phyloP scores from a whole-genome alignment of 30 jellyfish, hydroid and myxozoan genomes.

The Aurelia sp. region DNA sequence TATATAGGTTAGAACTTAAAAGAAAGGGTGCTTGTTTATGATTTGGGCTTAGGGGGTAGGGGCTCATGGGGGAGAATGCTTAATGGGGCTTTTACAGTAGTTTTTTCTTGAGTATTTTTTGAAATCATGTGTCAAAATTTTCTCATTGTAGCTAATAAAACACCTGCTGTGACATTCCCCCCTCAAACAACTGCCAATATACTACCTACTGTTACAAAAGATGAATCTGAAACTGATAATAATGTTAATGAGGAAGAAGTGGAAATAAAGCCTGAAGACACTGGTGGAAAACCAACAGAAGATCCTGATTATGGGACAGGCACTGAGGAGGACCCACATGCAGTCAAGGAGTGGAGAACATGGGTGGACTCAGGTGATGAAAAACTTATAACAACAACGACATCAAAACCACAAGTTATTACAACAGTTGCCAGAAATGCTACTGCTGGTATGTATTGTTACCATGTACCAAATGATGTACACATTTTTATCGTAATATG shows the following conservation, averaged over 20 bases:
- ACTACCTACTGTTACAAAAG: not conserved
- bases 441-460: constrained; percentile 1
- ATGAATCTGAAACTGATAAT: constrained; percentile 5
- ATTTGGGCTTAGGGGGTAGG: too few relatives aligned
- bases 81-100: too few relatives aligned
- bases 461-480: too few relatives aligned
- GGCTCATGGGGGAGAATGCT: too few relatives aligned
- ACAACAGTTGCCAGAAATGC: constrained; percentile 4
- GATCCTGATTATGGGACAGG: constrained; percentile 34
- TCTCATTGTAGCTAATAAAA: not conserved
- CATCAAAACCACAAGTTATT: not conserved
- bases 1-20: too few relatives aligned
- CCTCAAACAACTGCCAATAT: too few relatives aligned
- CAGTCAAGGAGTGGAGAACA: constrained; percentile 57
- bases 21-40: too few relatives aligned
- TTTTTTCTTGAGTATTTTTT: not conserved
- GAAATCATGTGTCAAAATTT: not conserved
- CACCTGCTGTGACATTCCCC: not conserved
- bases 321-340: constrained; percentile 67
- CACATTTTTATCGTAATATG: too few relatives aligned
- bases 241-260: constrained; percentile 69
- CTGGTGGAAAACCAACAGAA: constrained; percentile 75
- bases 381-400: not conserved
- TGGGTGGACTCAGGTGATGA: constrained; percentile 38
- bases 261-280: constrained; percentile 73